These are phyloP conservation scores for Acanthopleura granulata DNA, from an alignment of 2,888 invertebrate species.

Conservation along the genomic window DNA sequence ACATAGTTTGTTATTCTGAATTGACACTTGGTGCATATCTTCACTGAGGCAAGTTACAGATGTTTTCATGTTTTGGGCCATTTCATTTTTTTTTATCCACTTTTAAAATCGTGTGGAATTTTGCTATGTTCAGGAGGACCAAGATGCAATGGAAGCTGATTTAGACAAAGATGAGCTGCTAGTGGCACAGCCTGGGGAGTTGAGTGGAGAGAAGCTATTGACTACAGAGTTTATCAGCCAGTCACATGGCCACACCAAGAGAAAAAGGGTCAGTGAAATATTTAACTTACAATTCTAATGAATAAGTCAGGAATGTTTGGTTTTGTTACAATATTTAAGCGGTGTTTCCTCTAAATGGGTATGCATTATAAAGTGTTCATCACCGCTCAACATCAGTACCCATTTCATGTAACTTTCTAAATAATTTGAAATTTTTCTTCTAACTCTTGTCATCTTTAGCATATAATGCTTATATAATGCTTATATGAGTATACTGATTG, in stretches of 20 bases:
- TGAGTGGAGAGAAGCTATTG: slow-evolving; percentile 67
- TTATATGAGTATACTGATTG: too few relatives aligned
- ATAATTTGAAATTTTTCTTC: too few relatives aligned
- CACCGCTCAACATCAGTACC: too few relatives aligned
- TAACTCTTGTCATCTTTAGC: too few relatives aligned
- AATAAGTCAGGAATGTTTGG: neutral
- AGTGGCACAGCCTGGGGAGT: slow-evolving; percentile 58
- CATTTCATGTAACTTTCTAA: too few relatives aligned
- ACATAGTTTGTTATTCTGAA: neutral
- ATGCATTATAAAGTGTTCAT: too few relatives aligned
- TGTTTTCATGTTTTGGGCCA: too few relatives aligned
- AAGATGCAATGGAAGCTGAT: slow-evolving; percentile 72
- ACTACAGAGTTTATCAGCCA: slow-evolving; percentile 44
- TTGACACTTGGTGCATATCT: too few relatives aligned
- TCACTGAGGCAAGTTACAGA: too few relatives aligned
- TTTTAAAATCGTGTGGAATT: neutral
- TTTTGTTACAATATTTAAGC: neutral
- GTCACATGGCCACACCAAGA: slow-evolving; percentile 25
- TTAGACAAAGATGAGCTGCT: slow-evolving; percentile 71
- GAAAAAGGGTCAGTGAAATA: slow-evolving; percentile 18
- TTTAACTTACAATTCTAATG: neutral
- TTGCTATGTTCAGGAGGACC: slow-evolving; percentile 64
- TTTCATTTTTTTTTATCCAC: too few relatives aligned
- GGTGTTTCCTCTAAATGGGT: too few relatives aligned
- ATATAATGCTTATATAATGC: too few relatives aligned